These are phyloP conservation scores for Trachelus stipa DNA, from an alignment of 2,888 invertebrate species.

Conservation along the genomic window DNA sequence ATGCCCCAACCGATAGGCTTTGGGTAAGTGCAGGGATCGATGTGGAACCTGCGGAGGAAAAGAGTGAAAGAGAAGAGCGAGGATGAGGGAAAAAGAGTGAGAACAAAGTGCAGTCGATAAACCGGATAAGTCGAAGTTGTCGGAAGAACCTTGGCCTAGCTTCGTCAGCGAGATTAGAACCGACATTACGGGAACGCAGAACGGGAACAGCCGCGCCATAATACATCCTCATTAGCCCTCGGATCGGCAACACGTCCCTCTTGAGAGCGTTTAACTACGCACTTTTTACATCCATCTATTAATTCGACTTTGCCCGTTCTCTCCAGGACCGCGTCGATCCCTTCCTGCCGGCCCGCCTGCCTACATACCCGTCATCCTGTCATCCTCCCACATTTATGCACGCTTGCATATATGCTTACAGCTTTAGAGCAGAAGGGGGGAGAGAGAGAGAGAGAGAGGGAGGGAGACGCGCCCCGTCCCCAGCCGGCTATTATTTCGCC, in stretches of 20 bases:
- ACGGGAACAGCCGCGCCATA: conserved; percentile 6
- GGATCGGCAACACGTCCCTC: conserved; percentile 38
- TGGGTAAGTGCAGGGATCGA: background rate
- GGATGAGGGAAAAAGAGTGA: background rate
- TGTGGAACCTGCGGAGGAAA: background rate
- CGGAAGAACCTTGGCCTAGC: background rate
- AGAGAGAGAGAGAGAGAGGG: conserved; percentile 19
- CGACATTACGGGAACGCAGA: background rate
- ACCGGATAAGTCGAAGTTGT: background rate
- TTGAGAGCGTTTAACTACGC: conserved; percentile 36
- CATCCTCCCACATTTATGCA: background rate
- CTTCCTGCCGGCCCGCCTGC: conserved; percentile 18
- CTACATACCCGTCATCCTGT: background rate
- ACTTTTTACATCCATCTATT: conserved; percentile 51
- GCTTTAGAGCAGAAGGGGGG: background rate
- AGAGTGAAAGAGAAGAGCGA: background rate
- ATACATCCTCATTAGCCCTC: conserved; percentile 63
- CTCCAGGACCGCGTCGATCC: conserved; percentile 5
- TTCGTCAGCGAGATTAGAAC: background rate
- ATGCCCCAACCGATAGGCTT: background rate
- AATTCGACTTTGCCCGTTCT: conserved; percentile 51
- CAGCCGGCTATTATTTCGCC: background rate
- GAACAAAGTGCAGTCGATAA: background rate
- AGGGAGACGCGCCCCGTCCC: conserved; percentile 41
- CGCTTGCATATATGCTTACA: background rate